phyloP scores from a whole-genome alignment of 1,140 invertebrate genomes.

The Drosophila arizonae region DNA sequence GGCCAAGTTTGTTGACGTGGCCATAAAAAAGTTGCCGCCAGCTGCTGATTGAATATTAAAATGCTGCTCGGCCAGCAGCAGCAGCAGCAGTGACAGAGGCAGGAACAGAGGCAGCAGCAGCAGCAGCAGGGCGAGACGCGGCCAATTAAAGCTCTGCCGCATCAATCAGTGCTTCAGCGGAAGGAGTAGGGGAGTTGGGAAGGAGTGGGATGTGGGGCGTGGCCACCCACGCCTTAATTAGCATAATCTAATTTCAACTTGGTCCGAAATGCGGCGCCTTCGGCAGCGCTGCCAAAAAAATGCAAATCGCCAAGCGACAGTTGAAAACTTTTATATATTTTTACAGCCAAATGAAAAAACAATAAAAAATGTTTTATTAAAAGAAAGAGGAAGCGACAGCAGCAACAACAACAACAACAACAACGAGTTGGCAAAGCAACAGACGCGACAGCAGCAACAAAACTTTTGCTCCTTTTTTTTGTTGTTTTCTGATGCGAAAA shows the following conservation, averaged over 20 bases:
- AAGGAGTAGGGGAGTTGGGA: background rate
- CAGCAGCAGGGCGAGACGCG: background rate
- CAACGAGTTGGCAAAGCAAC: conserved; percentile 31
- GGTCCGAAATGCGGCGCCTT: conserved; percentile 45
- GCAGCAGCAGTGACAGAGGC: background rate
- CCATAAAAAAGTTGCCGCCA: conserved; percentile 65
- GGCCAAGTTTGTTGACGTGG: conserved; percentile 40
- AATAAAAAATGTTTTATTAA: conserved; percentile 60
- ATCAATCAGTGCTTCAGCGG: conserved; percentile 57
- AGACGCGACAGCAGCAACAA: conserved; percentile 30
- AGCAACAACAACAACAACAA: conserved; percentile 31
- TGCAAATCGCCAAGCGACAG: conserved; percentile 69
- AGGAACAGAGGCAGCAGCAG: conserved; percentile 2
- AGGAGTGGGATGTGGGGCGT: background rate
- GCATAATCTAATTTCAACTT: conserved; percentile 82
- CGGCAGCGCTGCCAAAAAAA: conserved; percentile 65
- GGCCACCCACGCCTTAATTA: conserved; percentile 71
- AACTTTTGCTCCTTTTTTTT: conserved; percentile 36
- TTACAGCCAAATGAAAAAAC: conserved; percentile 81
- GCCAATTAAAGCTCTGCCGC: conserved; percentile 61
- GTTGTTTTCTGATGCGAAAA: conserved; percentile 74
- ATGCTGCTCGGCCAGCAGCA: conserved; percentile 39
- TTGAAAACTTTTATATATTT: conserved; percentile 76
- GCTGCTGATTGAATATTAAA: conserved; percentile 80
- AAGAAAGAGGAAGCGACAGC: conserved; percentile 22